Percentiles rank a stretch among this genome's conserved stretches.
These are phyloP conservation scores for Scleropages formosus DNA, from an alignment of 2,797 vertebrate species.

Conservation along the genomic window DNA sequence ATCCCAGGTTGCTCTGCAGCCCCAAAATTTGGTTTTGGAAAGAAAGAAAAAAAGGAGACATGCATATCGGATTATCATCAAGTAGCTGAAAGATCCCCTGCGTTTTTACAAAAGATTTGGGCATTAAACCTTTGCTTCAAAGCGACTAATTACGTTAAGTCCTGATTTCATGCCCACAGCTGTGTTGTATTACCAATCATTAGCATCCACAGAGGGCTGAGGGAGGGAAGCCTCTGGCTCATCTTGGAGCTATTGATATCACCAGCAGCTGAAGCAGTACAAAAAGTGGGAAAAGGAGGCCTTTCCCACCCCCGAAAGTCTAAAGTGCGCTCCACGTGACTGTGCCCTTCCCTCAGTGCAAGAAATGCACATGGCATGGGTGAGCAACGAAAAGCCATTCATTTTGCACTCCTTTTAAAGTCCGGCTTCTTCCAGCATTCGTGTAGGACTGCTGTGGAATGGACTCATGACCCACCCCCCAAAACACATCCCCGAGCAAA, in stretches of 20 bases:
- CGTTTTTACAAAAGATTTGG: constrained; percentile 74
- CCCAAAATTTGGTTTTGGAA: constrained; percentile 57
- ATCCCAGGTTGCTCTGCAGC: constrained; percentile 56
- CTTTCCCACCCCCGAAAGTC: not conserved
- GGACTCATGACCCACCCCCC: constrained; percentile 1
- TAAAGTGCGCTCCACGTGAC: constrained; percentile 4
- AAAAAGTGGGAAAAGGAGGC: constrained; percentile 29
- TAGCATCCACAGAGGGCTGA: constrained; percentile 50
- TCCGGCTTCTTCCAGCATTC: constrained; percentile 20
- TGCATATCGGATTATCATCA: constrained; percentile 76
- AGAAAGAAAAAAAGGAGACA: constrained; percentile 60
- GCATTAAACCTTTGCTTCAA: constrained; percentile 77
- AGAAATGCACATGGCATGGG: constrained; percentile 7
- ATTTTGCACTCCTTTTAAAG: constrained; percentile 23
- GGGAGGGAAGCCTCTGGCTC: constrained; percentile 53
- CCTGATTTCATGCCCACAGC: constrained; percentile 80
- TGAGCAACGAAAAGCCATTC: constrained; percentile 15
- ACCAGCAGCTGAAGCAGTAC: constrained; percentile 42
- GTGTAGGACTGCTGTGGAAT: constrained; percentile 17
- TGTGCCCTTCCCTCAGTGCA: not conserved
- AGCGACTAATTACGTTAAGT: constrained; percentile 75
- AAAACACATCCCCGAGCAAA: constrained; percentile 7
- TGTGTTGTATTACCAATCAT: constrained; percentile 73
- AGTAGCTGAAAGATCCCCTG: constrained; percentile 66
- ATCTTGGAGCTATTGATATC: constrained; percentile 65